Conservation (phyloP, 2,113 vertebrate genomes). For the Colaptes auratus region DNA sequence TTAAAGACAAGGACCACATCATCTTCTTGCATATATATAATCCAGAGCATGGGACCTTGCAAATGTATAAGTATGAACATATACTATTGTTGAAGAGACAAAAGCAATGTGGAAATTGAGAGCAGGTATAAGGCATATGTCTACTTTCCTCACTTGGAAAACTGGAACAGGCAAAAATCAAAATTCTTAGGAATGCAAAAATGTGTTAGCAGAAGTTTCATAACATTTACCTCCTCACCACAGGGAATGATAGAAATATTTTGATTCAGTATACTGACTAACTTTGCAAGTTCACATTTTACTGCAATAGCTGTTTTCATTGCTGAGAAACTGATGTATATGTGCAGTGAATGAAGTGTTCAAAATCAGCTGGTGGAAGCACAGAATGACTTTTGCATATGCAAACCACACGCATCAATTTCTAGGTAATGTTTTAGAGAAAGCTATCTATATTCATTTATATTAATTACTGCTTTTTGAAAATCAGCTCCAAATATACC, state of each 20-base stretch:
- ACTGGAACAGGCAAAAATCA: neutral
- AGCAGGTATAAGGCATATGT: neutral
- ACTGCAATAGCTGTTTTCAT: neutral
- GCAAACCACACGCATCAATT: neutral
- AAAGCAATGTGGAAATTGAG: neutral
- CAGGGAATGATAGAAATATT: neutral
- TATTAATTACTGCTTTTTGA: slow-evolving; percentile 31
- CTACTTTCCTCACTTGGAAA: neutral
- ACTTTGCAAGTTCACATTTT: neutral
- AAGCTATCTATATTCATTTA: neutral
- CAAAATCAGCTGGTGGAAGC: slow-evolving; percentile 3
- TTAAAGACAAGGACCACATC: neutral
- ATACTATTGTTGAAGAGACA: neutral
- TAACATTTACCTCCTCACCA: neutral
- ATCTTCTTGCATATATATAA: neutral
- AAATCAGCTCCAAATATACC: neutral
- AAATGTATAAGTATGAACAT: neutral
- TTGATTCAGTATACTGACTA: neutral
- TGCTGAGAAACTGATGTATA: neutral
- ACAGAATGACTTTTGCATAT: neutral
- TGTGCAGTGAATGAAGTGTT: neutral
- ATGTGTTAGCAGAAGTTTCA: neutral
- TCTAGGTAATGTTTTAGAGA: neutral
- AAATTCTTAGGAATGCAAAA: neutral
- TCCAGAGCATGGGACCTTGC: neutral